A percentile compares a stretch with the other conserved stretches of the same genome.
phyloP scores from a whole-genome alignment of 2,113 vertebrate species.

The Chaenocephalus aceratus region DNA sequence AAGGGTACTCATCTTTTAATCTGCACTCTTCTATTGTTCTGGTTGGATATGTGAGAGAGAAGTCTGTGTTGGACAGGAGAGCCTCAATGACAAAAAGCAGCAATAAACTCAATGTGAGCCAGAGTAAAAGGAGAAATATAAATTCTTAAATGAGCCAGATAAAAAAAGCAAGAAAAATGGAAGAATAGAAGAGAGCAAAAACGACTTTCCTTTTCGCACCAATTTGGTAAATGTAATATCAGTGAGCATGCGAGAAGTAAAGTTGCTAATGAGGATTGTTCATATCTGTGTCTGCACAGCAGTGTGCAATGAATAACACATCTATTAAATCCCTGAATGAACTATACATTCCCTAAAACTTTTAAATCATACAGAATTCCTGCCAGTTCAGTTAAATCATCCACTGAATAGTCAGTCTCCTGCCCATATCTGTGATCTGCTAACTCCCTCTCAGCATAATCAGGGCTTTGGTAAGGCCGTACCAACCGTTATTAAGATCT shows the following conservation, averaged over 20 bases:
- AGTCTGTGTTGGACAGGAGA: conserved; percentile 6
- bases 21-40: conserved; percentile 41
- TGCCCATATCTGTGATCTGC: too few species aligned
- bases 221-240: conserved; percentile 40
- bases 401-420: too few species aligned
- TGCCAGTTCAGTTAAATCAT: background rate
- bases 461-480: too few species aligned
- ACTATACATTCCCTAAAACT: conserved; percentile 12
- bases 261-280: conserved; percentile 24
- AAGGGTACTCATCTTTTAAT: conserved; percentile 61
- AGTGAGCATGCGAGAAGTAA: background rate
- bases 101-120: conserved; percentile 15
- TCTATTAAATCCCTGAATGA: conserved; percentile 5
- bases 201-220: conserved; percentile 36
- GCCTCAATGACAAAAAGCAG: conserved; percentile 30
- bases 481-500: too few species aligned
- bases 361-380: conserved; percentile 7
- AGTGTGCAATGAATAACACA: conserved; percentile 12
- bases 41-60: conserved; percentile 8
- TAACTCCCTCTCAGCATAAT: too few species aligned
- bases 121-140: conserved; percentile 25
- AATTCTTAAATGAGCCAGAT: conserved; percentile 17
- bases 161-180: conserved; percentile 12
- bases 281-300: conserved; percentile 28
- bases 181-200: conserved; percentile 18